A percentile compares a stretch with the other conserved stretches of the same genome.
These are phyloP conservation scores for Campoplex nolae DNA, from an alignment of 2,888 invertebrate species.

Conservation along the genomic window DNA sequence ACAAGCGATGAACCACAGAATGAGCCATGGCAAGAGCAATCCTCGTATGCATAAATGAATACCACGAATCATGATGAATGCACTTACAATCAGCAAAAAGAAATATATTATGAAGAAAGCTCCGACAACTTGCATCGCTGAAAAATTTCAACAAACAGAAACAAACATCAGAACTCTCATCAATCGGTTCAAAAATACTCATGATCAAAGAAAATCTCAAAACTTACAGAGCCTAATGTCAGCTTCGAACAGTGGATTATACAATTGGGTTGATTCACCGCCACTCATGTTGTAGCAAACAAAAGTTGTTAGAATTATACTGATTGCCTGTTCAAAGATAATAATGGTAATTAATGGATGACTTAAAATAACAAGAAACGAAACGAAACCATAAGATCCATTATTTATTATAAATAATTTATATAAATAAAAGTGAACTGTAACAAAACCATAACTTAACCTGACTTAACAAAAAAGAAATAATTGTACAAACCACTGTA, in stretches of 20 bases:
- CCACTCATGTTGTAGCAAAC: conserved; percentile 92
- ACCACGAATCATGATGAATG: conserved; percentile 88
- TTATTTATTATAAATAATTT: not conserved
- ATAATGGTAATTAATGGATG: conserved; percentile 11
- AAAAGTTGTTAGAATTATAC: conserved; percentile 90
- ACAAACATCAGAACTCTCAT: conserved; percentile 18
- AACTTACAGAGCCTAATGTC: conserved; percentile 91
- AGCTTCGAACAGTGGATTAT: conserved; percentile 95
- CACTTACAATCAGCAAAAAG: conserved; percentile 86
- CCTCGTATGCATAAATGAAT: conserved; percentile 91
- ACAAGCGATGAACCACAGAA: conserved; percentile 89
- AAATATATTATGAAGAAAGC: conserved; percentile 88
- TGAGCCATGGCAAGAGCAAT: conserved; percentile 93
- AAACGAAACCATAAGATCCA: not conserved
- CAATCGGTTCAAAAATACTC: not conserved
- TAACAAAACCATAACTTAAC: not conserved
- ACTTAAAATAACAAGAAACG: no score
- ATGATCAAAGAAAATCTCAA: not conserved
- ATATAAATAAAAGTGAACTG: not conserved
- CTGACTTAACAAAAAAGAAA: not conserved
- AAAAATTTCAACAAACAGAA: conserved; percentile 14
- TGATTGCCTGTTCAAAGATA: conserved; percentile 86
- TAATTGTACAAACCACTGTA: conserved; percentile 86
- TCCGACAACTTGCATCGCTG: conserved; percentile 91
- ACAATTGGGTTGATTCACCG: conserved; percentile 95